Percentiles rank a stretch among this genome's conserved stretches.
These are phyloP conservation scores for Meteorus sp. DNA, from an alignment of 1,140 invertebrate genomes.

Conservation along the genomic window DNA sequence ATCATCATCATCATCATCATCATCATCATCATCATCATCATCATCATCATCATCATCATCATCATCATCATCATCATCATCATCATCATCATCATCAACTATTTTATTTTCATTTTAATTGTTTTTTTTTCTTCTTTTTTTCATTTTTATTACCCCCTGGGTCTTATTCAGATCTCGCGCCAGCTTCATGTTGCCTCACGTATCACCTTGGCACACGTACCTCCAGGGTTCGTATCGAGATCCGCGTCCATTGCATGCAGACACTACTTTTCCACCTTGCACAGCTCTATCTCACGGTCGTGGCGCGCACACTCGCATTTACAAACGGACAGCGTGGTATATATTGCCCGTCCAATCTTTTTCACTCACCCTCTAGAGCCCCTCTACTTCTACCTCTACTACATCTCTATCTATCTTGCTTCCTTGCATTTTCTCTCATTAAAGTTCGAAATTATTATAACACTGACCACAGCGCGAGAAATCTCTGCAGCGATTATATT, in stretches of 20 bases:
- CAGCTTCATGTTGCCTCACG: slow-evolving; percentile 3
- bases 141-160: slow-evolving; percentile 9
- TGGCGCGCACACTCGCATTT: not conserved
- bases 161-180: slow-evolving; percentile 8
- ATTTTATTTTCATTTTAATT: not conserved
- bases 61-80: not conserved
- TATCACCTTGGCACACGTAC: slow-evolving; percentile 14
- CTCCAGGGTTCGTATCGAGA: slow-evolving; percentile 2
- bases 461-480: slow-evolving; percentile 31
- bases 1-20: too few relatives aligned
- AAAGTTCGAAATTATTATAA: slow-evolving; percentile 21
- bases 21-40: too few relatives aligned
- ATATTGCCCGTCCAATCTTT: too few relatives aligned
- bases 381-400: not conserved
- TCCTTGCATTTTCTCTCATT: slow-evolving; percentile 25
- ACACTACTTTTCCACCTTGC: slow-evolving; percentile 18
- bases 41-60: too few relatives aligned
- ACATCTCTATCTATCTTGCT: too few relatives aligned
- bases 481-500: slow-evolving; percentile 49
- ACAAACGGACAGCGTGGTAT: too few relatives aligned
- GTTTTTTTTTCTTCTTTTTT: not conserved
- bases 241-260: slow-evolving; percentile 5
- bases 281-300: slow-evolving; percentile 20
- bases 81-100: too few relatives aligned
- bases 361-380: not conserved